Conservation (phyloP, 2,113 vertebrate genomes). For the Ascaphus truei region DNA sequence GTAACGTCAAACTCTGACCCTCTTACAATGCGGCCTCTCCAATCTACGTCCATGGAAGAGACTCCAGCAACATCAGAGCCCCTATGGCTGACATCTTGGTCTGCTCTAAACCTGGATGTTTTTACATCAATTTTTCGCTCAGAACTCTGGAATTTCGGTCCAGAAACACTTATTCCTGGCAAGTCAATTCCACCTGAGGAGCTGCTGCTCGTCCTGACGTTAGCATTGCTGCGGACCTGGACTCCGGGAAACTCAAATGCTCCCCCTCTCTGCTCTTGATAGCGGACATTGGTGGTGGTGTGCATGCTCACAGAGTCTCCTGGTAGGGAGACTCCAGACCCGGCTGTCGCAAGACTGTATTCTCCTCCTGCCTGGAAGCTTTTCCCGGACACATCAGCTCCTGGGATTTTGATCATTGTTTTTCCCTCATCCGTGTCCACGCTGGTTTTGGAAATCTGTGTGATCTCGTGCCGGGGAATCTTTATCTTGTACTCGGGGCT, state of each 20-base stretch:
- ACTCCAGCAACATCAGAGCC: background rate
- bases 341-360: background rate
- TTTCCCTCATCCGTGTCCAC: constrained; percentile 45
- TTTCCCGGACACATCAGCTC: constrained; percentile 22
- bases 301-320: background rate
- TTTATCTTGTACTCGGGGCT: constrained; percentile 68
- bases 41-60: background rate
- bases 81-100: background rate
- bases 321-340: background rate
- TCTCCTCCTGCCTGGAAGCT: background rate
- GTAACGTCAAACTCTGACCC: background rate
- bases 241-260: constrained; percentile 36
- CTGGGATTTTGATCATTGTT: constrained; percentile 41
- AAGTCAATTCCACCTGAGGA: background rate
- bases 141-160: background rate
- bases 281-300: background rate
- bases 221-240: constrained; percentile 21
- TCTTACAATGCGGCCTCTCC: background rate
- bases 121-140: constrained; percentile 13
- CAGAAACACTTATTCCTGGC: background rate
- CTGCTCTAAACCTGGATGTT: background rate
- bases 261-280: background rate
- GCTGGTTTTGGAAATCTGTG: constrained; percentile 47
- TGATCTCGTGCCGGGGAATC: constrained; percentile 57
- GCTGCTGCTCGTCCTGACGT: background rate